Percentiles rank a stretch among this genome's conserved stretches.
Evolutionary conservation across 1,140 invertebrate species (phyloP).

Genomic region (Theocolax elegans): DNA sequence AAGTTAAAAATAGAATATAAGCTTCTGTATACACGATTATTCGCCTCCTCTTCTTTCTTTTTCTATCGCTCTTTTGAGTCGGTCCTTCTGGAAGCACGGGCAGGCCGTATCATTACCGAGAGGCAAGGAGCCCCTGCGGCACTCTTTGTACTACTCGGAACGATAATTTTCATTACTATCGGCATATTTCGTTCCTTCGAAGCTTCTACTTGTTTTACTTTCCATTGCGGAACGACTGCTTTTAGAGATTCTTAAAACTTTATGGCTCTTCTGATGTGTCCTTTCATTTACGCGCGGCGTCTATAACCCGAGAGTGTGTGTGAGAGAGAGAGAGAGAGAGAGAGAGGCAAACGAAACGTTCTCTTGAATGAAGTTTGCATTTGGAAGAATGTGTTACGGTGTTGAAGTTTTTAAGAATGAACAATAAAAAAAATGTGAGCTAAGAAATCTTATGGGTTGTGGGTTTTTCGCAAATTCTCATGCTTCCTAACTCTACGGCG

Average conservation of each 20-base stretch:
- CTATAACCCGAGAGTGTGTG: no score
- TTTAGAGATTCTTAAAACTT: constrained; percentile 36
- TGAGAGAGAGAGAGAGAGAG: no score
- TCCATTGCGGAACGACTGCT: constrained; percentile 15
- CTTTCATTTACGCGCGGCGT: constrained; percentile 18
- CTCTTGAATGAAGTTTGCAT: constrained; percentile 15
- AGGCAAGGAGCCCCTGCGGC: constrained; percentile 46
- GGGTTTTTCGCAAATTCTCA: no score
- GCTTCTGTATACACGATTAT: no score
- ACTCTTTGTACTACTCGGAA: constrained; percentile 49
- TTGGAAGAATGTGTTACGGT: neutral
- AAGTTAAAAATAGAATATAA: no score
- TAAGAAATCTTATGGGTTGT: no score
- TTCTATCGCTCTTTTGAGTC: no score
- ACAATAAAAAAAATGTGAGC: neutral
- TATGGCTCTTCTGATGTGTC: neutral
- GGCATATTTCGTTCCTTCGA: constrained; percentile 40
- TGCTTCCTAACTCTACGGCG: no score
- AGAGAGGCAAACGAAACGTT: neutral
- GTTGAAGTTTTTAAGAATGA: no score
- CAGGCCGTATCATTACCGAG: constrained; percentile 52
- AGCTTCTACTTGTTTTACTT: constrained; percentile 30
- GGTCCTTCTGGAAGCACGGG: no score
- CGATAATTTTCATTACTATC: constrained; percentile 54
- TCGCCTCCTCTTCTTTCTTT: no score